Evolutionary conservation across 2,888 invertebrate species (phyloP).

Genomic region (Lampropteryx suffumata): DNA sequence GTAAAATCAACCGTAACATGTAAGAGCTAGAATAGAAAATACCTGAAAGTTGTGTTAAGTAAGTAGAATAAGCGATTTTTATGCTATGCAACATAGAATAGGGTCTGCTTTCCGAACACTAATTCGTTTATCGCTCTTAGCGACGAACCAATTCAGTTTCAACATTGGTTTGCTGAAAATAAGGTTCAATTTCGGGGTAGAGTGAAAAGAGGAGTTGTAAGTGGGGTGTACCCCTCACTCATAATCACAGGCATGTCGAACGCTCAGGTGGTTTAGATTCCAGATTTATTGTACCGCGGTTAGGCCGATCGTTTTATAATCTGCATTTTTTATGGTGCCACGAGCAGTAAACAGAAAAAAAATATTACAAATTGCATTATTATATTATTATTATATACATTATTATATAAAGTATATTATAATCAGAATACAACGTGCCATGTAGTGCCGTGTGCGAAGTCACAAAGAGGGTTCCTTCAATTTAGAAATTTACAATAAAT

Average conservation of each 20-base stretch:
- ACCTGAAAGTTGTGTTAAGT: slow-evolving; percentile 22
- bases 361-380: too few relatives aligned
- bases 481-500: too few relatives aligned
- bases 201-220: slow-evolving; percentile 40
- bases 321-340: slow-evolving; percentile 57
- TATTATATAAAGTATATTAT: too few relatives aligned
- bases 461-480: too few relatives aligned
- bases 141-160: slow-evolving; percentile 33
- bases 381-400: too few relatives aligned
- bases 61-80: slow-evolving; percentile 68
- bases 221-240: slow-evolving; percentile 59
- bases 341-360: background rate
- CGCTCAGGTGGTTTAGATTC: slow-evolving; percentile 78
- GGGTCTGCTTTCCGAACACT: slow-evolving; percentile 73
- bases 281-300: slow-evolving; percentile 74
- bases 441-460: too few relatives aligned
- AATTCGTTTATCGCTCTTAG: slow-evolving; percentile 68
- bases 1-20: slow-evolving; percentile 40
- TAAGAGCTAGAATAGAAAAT: slow-evolving; percentile 34
- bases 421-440: too few relatives aligned
- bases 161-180: slow-evolving; percentile 25
- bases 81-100: slow-evolving; percentile 72
- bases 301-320: slow-evolving; percentile 67
- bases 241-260: slow-evolving; percentile 75
- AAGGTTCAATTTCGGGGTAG: slow-evolving; percentile 9